Evolutionary conservation across 1,140 invertebrate species (phyloP).

Genomic region (Heliconius himera): DNA sequence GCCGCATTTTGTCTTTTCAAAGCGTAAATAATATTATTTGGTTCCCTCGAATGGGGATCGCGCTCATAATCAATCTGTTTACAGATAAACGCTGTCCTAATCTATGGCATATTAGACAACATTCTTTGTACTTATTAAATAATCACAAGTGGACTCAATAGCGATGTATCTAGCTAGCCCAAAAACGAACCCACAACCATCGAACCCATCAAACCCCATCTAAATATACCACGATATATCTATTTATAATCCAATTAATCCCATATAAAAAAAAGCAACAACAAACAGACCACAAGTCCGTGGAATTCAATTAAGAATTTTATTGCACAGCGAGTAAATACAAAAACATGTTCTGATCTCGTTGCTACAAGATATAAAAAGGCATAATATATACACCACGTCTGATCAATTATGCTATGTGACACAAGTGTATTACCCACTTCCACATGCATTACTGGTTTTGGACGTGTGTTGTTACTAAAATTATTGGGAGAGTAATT

Average conservation of each 20-base stretch:
- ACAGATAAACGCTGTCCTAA: too few species aligned
- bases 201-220: neutral
- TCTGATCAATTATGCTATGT: conserved; percentile 63
- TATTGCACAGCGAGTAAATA: conserved; percentile 56
- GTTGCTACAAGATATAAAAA: conserved; percentile 58
- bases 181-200: neutral
- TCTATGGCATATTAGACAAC: too few species aligned
- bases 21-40: too few species aligned
- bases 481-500: conserved; percentile 50
- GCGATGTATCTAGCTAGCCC: too few species aligned
- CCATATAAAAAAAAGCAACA: conserved; percentile 31
- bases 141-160: neutral
- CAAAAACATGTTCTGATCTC: conserved; percentile 57
- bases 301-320: conserved; percentile 60
- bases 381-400: conserved; percentile 60
- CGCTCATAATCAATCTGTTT: too few species aligned
- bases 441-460: conserved; percentile 60
- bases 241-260: conserved; percentile 31
- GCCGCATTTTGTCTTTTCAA: too few species aligned
- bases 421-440: conserved; percentile 52
- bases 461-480: conserved; percentile 47
- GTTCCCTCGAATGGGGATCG: too few species aligned
- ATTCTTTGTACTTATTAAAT: too few species aligned
- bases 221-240: neutral
- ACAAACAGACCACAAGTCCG: conserved; percentile 40